Conservation (phyloP, 2,888 invertebrate species). For the Cremastobaeus sp. region DNA sequence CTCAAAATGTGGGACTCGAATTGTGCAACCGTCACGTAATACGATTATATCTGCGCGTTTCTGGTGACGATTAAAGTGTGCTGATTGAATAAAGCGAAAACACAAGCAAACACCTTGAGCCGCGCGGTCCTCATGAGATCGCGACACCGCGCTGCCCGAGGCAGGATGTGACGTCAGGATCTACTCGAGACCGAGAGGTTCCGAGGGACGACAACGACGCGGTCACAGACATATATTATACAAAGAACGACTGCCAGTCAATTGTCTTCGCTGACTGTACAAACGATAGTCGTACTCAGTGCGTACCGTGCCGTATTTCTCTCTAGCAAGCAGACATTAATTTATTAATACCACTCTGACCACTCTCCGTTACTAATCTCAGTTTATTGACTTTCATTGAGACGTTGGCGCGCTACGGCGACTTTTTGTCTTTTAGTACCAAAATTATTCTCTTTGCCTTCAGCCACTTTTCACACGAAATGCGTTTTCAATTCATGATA, state of each 20-base stretch:
- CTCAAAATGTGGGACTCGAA: too few relatives aligned
- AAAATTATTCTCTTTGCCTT: too few relatives aligned
- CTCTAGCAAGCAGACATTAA: slow-evolving; percentile 72
- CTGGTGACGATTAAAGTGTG: too few relatives aligned
- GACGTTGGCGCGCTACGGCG: slow-evolving; percentile 62
- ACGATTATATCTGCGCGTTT: too few relatives aligned
- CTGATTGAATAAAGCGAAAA: too few relatives aligned
- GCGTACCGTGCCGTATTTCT: slow-evolving; percentile 58
- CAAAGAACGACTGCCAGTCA: slow-evolving; percentile 67
- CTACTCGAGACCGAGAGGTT: slow-evolving; percentile 65
- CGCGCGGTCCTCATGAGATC: slow-evolving; percentile 70
- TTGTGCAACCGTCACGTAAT: too few relatives aligned
- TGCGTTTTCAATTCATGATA: too few relatives aligned
- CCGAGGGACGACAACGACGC: slow-evolving; percentile 63
- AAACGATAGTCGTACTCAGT: slow-evolving; percentile 54
- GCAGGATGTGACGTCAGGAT: slow-evolving; percentile 76
- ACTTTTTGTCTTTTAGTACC: slow-evolving; percentile 15
- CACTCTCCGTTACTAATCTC: slow-evolving; percentile 70
- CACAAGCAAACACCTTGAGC: too few relatives aligned
- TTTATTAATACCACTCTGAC: slow-evolving; percentile 74
- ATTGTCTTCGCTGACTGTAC: slow-evolving; percentile 73
- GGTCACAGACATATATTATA: slow-evolving; percentile 61
- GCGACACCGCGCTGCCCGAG: slow-evolving; percentile 64
- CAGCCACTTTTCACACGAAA: too few relatives aligned
- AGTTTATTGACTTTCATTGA: slow-evolving; percentile 76